Evolutionary conservation across 1,140 invertebrate species (phyloP), one percentile per base, ranked within the genome.

Genomic region (Nylanderia fulva): DNA sequence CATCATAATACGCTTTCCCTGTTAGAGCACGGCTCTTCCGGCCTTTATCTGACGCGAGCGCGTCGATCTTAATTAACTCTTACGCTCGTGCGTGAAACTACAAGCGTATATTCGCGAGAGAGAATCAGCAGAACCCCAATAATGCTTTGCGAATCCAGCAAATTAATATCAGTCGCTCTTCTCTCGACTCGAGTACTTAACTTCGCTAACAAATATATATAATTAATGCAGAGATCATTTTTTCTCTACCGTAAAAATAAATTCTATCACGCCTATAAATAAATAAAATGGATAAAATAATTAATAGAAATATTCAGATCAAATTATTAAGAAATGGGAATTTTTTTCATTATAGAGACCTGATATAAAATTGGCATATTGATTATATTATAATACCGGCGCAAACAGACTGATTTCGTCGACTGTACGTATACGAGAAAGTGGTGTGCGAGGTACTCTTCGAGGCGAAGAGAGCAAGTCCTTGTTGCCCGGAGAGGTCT

Each of bases 11-110:
- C 66, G 66, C 72, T 71, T 71, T 82, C 36, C 52, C 77, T 71
- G 77, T 80, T 82, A 39, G 29, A 66, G n/a, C 75, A 63, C 61
- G 75, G 21, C 29, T 54, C 61, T 66, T 79, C 75, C 75, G 42
- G 45, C 45, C 33, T 69, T 54, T 54, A 36, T 69, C 36, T 33
- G 66, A 80, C 52, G n/a, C 75, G 13, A 39, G 52, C 52, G 36
- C 77, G 66, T 82, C 77, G 77, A 82, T 82, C 77, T 82, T 82
- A 72, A 82, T 82, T 72, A 82, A 82, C 54, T 11, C 33, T 71
- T 21, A 6, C 52, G 36, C 36, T 71, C 36, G 45, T 42, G 76
- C 63, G 63, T 29, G 24, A 39, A 21, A 21, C n/a, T n/a, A n/a
- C 58, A 71, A 21, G 15, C 36, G 52, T 13, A 45, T 39, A 36